Conservation (phyloP, 2,113 vertebrate genomes). For the Pteruthius melanotis region DNA sequence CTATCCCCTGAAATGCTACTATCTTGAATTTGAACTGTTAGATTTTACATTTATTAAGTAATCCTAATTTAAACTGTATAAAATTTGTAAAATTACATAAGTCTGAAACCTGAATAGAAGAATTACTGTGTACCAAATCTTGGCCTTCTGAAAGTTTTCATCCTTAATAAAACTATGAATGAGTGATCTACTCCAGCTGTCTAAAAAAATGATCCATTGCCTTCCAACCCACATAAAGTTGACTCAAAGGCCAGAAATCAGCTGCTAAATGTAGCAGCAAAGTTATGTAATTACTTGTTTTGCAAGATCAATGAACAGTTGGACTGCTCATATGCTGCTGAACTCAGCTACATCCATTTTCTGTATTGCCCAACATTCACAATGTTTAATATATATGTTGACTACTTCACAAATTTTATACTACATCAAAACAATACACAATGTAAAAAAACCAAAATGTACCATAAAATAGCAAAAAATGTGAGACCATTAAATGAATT, state of each 20-base stretch:
- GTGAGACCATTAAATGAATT: background rate
- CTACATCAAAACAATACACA: background rate
- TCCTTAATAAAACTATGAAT: background rate
- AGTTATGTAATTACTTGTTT: background rate
- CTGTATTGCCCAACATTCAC: background rate
- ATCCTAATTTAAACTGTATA: background rate
- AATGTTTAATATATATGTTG: background rate
- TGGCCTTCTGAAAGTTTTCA: background rate
- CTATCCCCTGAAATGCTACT: background rate
- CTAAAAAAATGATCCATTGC: background rate
- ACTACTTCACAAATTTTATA: background rate
- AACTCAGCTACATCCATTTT: background rate
- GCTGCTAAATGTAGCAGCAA: background rate
- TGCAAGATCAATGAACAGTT: background rate
- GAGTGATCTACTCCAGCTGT: background rate
- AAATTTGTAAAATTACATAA: background rate
- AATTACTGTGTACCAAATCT: background rate
- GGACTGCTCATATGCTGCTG: background rate
- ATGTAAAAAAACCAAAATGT: background rate
- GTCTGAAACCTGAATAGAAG: background rate
- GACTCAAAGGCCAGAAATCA: background rate
- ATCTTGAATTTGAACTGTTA: background rate
- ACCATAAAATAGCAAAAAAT: background rate
- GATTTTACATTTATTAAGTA: background rate
- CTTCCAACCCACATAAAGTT: background rate